These are phyloP conservation scores for Fopius arisanus DNA, from an alignment of 1,140 invertebrate genomes.

Conservation along the genomic window DNA sequence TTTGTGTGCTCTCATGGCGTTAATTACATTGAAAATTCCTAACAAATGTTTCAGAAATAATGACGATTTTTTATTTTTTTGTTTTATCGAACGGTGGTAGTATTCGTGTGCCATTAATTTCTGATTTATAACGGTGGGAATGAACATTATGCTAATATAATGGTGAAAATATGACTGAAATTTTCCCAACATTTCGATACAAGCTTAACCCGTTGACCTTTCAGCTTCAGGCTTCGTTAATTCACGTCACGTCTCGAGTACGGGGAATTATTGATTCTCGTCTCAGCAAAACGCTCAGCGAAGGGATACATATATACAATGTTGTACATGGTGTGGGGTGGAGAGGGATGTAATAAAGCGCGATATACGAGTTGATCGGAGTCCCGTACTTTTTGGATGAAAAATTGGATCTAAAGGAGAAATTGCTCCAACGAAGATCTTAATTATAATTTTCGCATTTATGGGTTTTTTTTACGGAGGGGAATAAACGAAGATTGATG, in stretches of 20 bases:
- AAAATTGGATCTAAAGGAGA: no score
- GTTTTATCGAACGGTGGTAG: not conserved
- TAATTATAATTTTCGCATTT: no score
- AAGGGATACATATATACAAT: not conserved
- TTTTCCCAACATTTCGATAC: not conserved
- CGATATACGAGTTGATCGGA: not conserved
- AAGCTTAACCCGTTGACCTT: constrained; percentile 11
- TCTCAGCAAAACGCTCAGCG: constrained; percentile 5
- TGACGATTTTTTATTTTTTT: not conserved
- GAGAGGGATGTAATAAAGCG: not conserved
- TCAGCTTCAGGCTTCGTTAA: not conserved
- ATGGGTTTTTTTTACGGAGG: no score
- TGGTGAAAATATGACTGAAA: not conserved
- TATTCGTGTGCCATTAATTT: no score
- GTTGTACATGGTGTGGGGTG: not conserved
- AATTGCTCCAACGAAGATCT: no score
- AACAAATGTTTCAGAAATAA: not conserved
- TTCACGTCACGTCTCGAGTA: constrained; percentile 9
- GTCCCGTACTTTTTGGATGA: no score
- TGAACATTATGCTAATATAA: not conserved
- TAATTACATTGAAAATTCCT: not conserved
- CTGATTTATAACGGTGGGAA: no score
- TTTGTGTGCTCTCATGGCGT: not conserved
- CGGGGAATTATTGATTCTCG: constrained; percentile 18
- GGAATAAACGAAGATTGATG: no score